Conservation (phyloP, 2,888 invertebrate genomes). For the Oxystoma pomonae region DNA sequence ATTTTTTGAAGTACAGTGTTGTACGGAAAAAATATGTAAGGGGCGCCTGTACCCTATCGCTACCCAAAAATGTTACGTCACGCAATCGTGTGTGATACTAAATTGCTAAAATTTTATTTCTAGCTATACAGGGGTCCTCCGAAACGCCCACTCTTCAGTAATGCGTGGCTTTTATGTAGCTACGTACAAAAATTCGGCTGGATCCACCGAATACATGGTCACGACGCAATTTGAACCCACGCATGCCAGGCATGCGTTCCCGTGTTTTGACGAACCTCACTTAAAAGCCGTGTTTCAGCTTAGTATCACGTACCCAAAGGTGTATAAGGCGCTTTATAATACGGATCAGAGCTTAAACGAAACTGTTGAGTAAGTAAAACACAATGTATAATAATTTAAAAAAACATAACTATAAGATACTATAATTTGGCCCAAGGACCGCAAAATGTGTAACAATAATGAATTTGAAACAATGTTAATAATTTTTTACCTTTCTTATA, state of each 20-base stretch:
- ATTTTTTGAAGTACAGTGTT: too few species aligned
- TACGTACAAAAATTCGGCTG: constrained; percentile 42
- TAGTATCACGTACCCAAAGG: constrained; percentile 42
- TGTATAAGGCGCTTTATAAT: constrained; percentile 31
- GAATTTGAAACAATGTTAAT: too few species aligned
- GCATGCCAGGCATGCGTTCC: constrained; percentile 67
- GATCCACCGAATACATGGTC: constrained; percentile 43
- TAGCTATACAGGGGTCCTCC: constrained; percentile 34
- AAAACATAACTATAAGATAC: too few species aligned
- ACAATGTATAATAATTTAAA: too few species aligned
- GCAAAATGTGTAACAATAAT: too few species aligned
- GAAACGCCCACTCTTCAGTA: constrained; percentile 31
- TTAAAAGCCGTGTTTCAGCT: constrained; percentile 46
- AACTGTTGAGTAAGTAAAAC: constrained; percentile 15
- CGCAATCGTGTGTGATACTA: too few species aligned
- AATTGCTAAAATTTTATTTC: too few species aligned
- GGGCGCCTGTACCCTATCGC: too few species aligned
- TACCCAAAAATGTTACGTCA: too few species aligned
- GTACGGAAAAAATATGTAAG: too few species aligned
- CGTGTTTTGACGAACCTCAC: constrained; percentile 69
- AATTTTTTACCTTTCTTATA: too few species aligned
- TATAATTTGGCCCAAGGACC: too few species aligned
- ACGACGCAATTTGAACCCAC: constrained; percentile 69
- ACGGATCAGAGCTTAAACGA: constrained; percentile 8
- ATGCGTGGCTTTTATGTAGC: constrained; percentile 52